Evolutionary conservation across 2,888 invertebrate genomes (phyloP).

Genomic region (Sycophila texana): DNA sequence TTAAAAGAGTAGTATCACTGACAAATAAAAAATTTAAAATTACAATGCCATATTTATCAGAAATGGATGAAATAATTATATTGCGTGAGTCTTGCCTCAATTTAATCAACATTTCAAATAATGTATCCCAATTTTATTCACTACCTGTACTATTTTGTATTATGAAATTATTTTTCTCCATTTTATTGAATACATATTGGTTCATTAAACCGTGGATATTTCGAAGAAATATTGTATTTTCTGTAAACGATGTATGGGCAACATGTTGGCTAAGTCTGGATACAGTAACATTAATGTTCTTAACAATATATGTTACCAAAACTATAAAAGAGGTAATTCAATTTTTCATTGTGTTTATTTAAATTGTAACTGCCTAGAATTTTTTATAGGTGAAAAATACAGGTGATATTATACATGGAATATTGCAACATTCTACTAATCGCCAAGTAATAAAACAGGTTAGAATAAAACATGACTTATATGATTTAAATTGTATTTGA

Average conservation of each 20-base stretch:
- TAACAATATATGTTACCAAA: constrained; percentile 44
- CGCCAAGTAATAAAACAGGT: constrained; percentile 29
- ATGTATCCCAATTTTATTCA: constrained; percentile 46
- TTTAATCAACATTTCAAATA: constrained; percentile 20
- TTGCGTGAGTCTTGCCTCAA: constrained; percentile 28
- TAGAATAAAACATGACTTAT: not conserved
- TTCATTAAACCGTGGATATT: constrained; percentile 47
- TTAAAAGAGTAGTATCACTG: not conserved
- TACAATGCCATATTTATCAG: not conserved
- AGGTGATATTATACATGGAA: constrained; percentile 28
- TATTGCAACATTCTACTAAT: constrained; percentile 4
- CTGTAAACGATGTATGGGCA: constrained; percentile 6
- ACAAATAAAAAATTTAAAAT: not conserved
- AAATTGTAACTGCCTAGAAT: not conserved
- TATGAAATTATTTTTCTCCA: constrained; percentile 49
- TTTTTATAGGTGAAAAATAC: constrained; percentile 36
- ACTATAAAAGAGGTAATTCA: constrained; percentile 31
- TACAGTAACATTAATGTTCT: constrained; percentile 44
- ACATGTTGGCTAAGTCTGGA: constrained; percentile 50
- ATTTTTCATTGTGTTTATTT: not conserved
- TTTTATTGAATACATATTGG: constrained; percentile 47
- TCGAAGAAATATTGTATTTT: constrained; percentile 9
- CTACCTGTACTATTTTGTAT: constrained; percentile 46
- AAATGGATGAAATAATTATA: constrained; percentile 10
- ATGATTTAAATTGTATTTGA: not conserved